Evolutionary conservation across 2,797 vertebrate species (phyloP).

Genomic region (Silurus lanzhouensis): DNA sequence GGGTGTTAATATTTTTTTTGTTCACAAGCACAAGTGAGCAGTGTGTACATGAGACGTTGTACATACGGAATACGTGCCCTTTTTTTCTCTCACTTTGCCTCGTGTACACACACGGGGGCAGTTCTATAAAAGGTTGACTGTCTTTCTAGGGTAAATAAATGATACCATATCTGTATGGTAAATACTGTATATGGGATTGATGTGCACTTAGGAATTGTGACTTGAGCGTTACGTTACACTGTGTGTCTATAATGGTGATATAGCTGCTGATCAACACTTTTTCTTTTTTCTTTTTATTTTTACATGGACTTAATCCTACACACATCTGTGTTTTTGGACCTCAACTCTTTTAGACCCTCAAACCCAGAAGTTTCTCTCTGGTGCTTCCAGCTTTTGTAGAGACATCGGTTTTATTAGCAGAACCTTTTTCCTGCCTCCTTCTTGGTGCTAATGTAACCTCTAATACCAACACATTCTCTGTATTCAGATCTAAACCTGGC

Average conservation of each 20-base stretch:
- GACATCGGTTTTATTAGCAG: conserved; percentile 33
- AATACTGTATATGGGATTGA: neutral
- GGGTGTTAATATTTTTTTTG: neutral
- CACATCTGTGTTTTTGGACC: no score
- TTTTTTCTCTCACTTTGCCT: neutral
- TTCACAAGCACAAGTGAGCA: conserved; percentile 24
- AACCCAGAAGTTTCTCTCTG: neutral
- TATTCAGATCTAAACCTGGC: neutral
- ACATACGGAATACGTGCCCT: no score
- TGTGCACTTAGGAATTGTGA: conserved; percentile 7
- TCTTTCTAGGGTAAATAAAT: neutral
- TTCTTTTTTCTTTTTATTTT: neutral
- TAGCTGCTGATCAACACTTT: neutral
- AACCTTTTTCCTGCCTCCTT: conserved; percentile 56
- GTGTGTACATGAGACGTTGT: neutral
- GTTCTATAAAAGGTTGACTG: neutral
- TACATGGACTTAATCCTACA: no score
- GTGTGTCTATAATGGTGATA: neutral
- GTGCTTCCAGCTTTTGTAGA: conserved; percentile 30
- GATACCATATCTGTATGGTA: neutral
- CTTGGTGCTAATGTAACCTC: conserved; percentile 65
- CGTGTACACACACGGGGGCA: neutral
- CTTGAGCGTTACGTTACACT: neutral
- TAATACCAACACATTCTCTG: conserved; percentile 29
- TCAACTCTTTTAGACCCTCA: no score